These are phyloP conservation scores for Larimichthys polyactis DNA, from an alignment of 2,113 vertebrate genomes.

Conservation along the genomic window DNA sequence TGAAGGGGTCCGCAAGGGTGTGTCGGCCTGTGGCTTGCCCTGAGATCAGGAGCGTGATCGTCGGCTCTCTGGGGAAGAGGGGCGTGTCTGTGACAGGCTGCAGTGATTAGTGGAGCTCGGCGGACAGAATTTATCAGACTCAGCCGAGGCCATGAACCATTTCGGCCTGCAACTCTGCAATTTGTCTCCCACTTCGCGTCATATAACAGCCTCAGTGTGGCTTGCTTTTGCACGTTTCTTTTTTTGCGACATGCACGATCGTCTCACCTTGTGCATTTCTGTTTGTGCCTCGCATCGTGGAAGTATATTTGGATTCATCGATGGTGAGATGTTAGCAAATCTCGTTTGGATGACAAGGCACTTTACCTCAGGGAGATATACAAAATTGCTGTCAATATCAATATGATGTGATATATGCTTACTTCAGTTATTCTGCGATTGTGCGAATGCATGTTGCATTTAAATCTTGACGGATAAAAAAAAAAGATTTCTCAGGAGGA, in stretches of 20 bases:
- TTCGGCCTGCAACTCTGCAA: conserved; percentile 75
- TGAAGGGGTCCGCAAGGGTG: conserved; percentile 27
- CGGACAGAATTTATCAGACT: conserved; percentile 79
- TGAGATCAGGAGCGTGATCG: conserved; percentile 55
- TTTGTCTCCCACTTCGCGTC: conserved; percentile 71
- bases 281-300: neutral
- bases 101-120: conserved; percentile 80
- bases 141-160: conserved; percentile 77
- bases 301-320: conserved; percentile 18
- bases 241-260: conserved; percentile 27
- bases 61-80: conserved; percentile 64
- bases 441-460: neutral
- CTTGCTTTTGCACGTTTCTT: conserved; percentile 13
- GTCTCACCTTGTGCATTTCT: conserved; percentile 9
- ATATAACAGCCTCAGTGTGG: conserved; percentile 59
- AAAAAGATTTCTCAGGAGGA: conserved; percentile 5
- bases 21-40: conserved; percentile 51
- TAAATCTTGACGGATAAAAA: neutral
- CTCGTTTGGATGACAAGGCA: conserved; percentile 10
- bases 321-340: conserved; percentile 11
- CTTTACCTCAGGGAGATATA: neutral
- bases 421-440: too few relatives aligned
- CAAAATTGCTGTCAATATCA: too few relatives aligned
- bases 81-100: conserved; percentile 73
- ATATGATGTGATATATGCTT: too few relatives aligned